Evolutionary conservation across 2,888 invertebrate species (phyloP), one percentile per base, ranked within the genome.

Genomic region (Hydraecia micacea): DNA sequence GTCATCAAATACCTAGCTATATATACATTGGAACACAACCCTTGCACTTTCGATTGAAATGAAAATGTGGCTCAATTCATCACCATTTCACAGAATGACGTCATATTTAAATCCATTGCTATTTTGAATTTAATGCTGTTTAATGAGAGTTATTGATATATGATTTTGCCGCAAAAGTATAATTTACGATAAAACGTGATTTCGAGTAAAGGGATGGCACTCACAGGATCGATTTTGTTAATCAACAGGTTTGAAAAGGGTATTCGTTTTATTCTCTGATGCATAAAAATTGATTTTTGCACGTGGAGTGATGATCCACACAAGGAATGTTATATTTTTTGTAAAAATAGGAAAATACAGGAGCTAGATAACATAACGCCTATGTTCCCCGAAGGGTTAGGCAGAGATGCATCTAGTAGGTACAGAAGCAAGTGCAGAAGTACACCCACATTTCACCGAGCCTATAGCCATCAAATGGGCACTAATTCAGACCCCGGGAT

Each of bases 61-160:
- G 11, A 62, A 72, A 72, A 55, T 65, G 18, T 72, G 46, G 7
- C 67, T 55, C 18, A 65, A 71, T 65, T 74, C 28, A 75, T 58
- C 62, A 73, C 28, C 36, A 73, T 65, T 81, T 28, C 46, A 65
- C 28, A 75, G n/a, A 18, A n/a, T 36, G 21, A 28, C 52, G 63
- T 71, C 49, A 39, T 36, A 52, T 73, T 70, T 67, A 63, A 76
- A 71, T 36, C 25, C 55, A 28, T 69, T 11, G 65, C 36, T 36
- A 66, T 77, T 70, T 73, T 73, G 65, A 79, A 72, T 63, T 62
- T 78, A 63, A 63, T 52, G 62, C 28, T 76, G 62, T 13, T 52
- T 76, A 80, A 87, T 76, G 39, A 79, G 55, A 77, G 62, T 79
- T 75, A 68, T 81, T 72, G 77, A 69, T 79, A 55, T 79, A 63